Percentiles rank a stretch among this genome's conserved stretches.
phyloP scores from a whole-genome alignment of 1,140 invertebrate genomes.

The Meteorus sp. region DNA sequence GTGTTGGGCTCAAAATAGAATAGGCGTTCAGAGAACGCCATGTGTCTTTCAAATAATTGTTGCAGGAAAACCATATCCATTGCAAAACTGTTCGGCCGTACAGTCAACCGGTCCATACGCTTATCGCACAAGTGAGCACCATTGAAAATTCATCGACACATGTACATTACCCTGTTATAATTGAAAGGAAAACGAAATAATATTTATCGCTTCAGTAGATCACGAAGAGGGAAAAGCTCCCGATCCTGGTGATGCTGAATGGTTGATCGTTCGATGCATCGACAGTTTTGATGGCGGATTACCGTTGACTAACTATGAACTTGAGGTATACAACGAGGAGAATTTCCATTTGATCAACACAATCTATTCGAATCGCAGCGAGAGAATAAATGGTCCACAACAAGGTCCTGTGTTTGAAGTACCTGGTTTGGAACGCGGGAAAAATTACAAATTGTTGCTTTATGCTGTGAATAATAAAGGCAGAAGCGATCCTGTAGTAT shows the following conservation, averaged over 20 bases:
- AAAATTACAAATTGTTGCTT: constrained; percentile 72
- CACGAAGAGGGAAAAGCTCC: constrained; percentile 73
- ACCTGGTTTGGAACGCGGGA: constrained; percentile 73
- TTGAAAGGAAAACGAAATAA: neutral
- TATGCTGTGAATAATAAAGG: constrained; percentile 85
- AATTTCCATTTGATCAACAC: constrained; percentile 47
- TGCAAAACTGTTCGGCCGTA: constrained; percentile 80
- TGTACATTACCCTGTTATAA: neutral
- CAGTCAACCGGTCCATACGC: constrained; percentile 48
- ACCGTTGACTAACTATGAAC: constrained; percentile 79
- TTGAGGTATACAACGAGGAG: constrained; percentile 67
- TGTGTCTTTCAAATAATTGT: constrained; percentile 79
- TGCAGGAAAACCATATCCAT: constrained; percentile 73
- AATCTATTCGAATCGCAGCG: constrained; percentile 44
- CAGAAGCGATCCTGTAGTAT: constrained; percentile 74
- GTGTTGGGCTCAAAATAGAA: constrained; percentile 79
- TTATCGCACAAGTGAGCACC: constrained; percentile 46
- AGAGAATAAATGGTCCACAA: constrained; percentile 23
- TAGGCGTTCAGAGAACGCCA: constrained; percentile 78
- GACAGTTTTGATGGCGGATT: constrained; percentile 85
- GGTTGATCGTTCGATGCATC: constrained; percentile 74
- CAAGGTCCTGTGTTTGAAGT: constrained; percentile 70
- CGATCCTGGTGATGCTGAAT: constrained; percentile 69
- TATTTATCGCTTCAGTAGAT: constrained; percentile 28
- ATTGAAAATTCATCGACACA: no score